Evolutionary conservation across 1,140 invertebrate species (phyloP).

Genomic region (Meloidogyne chitwoodi): DNA sequence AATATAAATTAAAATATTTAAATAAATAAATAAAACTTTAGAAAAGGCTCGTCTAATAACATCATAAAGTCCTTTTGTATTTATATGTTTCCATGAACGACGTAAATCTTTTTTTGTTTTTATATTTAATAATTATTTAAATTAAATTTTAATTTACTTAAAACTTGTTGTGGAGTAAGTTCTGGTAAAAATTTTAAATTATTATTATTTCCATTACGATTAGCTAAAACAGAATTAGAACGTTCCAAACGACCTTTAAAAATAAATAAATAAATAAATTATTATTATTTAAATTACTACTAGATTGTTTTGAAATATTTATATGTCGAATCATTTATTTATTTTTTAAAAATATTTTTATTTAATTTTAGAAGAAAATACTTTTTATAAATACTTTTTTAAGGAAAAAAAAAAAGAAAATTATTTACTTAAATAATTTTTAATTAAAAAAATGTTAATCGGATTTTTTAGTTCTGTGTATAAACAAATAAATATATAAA

Average conservation of each 20-base stretch:
- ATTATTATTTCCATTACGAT: not conserved
- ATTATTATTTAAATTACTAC: not conserved
- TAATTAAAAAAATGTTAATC: too few relatives aligned
- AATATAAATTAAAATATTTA: not conserved
- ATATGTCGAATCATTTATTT: not conserved
- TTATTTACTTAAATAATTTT: too few relatives aligned
- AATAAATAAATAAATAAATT: not conserved
- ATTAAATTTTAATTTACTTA: not conserved
- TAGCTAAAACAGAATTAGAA: constrained; percentile 8
- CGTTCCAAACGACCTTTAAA: constrained; percentile 18
- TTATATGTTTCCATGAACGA: constrained; percentile 38
- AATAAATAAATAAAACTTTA: constrained; percentile 18
- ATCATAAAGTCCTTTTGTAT: constrained; percentile 40
- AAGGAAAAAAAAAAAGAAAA: too few relatives aligned
- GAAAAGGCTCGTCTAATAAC: constrained; percentile 36
- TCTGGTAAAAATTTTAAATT: constrained; percentile 14
- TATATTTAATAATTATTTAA: not conserved
- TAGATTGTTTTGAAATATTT: not conserved
- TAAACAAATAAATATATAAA: too few relatives aligned
- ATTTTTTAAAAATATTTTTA: too few relatives aligned
- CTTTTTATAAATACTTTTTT: too few relatives aligned
- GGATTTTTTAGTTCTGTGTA: too few relatives aligned
- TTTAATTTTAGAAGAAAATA: too few relatives aligned
- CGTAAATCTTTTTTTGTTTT: constrained; percentile 5
- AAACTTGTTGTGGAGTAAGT: constrained; percentile 17